These are phyloP conservation scores for Oreochromis tanganicae DNA, from an alignment of 2,113 vertebrate genomes.

Conservation along the genomic window DNA sequence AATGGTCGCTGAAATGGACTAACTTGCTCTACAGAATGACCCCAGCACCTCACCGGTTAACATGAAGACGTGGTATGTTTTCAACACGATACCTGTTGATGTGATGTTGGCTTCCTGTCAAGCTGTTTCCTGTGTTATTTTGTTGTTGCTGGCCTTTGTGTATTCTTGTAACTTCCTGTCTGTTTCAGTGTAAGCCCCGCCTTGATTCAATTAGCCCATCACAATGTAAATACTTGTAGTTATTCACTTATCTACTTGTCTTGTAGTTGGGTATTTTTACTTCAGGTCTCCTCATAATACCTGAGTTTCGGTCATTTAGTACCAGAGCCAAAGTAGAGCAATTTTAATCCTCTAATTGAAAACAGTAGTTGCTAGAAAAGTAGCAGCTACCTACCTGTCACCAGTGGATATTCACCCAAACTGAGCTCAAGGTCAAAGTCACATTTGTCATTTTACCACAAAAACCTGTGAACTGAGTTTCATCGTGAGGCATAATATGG, in stretches of 20 bases:
- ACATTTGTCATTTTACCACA: too few species aligned
- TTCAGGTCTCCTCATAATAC: background rate
- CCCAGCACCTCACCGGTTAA: background rate
- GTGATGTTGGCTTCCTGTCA: background rate
- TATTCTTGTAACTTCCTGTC: background rate
- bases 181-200: background rate
- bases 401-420: too few species aligned
- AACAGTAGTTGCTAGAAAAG: background rate
- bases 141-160: background rate
- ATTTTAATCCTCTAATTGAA: background rate
- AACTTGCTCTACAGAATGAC: background rate
- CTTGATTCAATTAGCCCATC: background rate
- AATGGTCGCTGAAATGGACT: background rate
- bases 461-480: too few species aligned
- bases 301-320: background rate
- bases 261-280: background rate
- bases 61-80: background rate
- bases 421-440: too few species aligned
- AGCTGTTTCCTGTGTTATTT: background rate
- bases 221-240: background rate
- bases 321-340: background rate
- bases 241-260: background rate
- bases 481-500: too few species aligned
- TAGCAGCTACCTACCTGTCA: background rate
- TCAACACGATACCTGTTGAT: background rate